Evolutionary conservation across 2,797 vertebrate species (phyloP).

Genomic region (Phoeniculus purpureus): DNA sequence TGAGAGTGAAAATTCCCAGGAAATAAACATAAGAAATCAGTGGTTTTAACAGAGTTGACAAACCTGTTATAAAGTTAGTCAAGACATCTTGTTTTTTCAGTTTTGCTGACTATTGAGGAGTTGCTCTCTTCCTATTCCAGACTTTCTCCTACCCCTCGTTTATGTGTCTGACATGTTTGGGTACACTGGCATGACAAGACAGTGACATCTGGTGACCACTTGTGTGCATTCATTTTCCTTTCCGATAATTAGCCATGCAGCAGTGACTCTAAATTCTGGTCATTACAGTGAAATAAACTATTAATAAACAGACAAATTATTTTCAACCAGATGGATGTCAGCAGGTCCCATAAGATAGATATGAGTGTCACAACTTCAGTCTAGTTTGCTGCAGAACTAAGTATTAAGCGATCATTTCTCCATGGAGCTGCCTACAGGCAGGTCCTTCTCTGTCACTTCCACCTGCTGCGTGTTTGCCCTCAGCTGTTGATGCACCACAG

Average conservation of each 20-base stretch:
- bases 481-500: background rate
- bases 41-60: background rate
- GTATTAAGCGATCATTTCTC: background rate
- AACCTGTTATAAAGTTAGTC: background rate
- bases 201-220: slow-evolving; percentile 54
- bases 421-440: fast-evolving
- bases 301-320: background rate
- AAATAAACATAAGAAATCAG: background rate
- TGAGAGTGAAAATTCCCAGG: background rate
- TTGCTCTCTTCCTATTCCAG: background rate
- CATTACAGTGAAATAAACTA: background rate
- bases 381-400: background rate
- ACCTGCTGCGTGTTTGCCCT: background rate
- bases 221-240: background rate
- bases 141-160: background rate
- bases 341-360: background rate
- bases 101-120: background rate
- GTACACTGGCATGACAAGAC: background rate
- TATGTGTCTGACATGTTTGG: background rate
- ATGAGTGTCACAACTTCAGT: background rate
- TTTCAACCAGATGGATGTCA: background rate
- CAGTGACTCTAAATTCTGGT: background rate
- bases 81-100: background rate
- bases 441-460: background rate
- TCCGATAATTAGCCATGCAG: background rate